phyloP scores from a whole-genome alignment of 2,113 vertebrate genomes.

The Mastomys coucha region DNA sequence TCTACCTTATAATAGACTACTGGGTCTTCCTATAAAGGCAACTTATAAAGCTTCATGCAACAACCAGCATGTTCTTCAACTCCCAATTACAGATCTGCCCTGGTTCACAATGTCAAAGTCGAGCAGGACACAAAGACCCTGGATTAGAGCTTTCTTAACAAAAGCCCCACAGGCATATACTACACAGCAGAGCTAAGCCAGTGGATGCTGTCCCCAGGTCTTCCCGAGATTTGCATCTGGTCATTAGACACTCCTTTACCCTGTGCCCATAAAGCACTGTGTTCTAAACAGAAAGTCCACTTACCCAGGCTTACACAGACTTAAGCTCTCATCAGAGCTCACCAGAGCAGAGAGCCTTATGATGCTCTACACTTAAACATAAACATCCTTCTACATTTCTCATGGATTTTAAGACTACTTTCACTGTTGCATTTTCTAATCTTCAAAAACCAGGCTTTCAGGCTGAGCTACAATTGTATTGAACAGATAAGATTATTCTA shows the following conservation, averaged over 20 bases:
- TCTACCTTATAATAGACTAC: not conserved
- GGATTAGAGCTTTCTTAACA: not conserved
- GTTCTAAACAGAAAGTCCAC: not conserved
- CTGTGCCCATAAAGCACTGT: not conserved
- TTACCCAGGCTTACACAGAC: not conserved
- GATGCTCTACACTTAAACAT: not conserved
- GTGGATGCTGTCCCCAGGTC: not conserved
- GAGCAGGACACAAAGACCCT: not conserved
- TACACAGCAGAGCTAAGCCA: not conserved
- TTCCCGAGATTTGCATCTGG: not conserved
- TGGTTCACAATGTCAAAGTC: not conserved
- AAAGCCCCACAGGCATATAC: not conserved
- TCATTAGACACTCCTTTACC: not conserved
- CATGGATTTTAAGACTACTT: not conserved
- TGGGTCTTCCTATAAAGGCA: not conserved
- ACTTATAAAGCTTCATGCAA: not conserved
- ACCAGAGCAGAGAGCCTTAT: not conserved
- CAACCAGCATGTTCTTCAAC: not conserved
- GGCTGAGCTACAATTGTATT: not conserved
- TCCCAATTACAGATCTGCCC: not conserved
- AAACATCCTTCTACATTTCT: constrained; percentile 10
- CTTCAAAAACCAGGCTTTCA: not conserved
- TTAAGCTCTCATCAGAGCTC: not conserved
- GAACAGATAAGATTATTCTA: constrained; percentile 7
- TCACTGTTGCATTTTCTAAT: constrained; percentile 4